A percentile compares a stretch with the other conserved stretches of the same genome.
These are phyloP conservation scores for Anastrepha ludens DNA, from an alignment of 1,140 invertebrate species.

Conservation along the genomic window DNA sequence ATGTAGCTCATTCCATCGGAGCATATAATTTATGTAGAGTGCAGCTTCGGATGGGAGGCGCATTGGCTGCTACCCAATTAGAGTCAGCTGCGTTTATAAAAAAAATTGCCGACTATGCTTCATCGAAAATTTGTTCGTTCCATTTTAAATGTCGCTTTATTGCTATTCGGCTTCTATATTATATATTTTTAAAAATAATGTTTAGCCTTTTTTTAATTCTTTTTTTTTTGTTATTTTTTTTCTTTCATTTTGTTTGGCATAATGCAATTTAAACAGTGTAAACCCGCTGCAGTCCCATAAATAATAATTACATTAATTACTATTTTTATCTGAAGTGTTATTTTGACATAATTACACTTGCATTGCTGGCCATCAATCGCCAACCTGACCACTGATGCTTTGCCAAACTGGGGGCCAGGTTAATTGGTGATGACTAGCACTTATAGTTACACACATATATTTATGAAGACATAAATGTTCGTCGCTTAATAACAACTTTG, in stretches of 20 bases:
- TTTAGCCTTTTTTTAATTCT: neutral
- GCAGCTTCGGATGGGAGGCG: neutral
- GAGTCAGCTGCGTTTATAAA: neutral
- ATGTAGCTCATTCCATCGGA: constrained; percentile 19
- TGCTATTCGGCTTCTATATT: constrained; percentile 2
- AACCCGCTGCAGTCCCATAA: constrained; percentile 22
- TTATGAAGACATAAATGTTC: constrained; percentile 70
- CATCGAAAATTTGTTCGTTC: constrained; percentile 3
- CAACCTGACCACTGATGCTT: constrained; percentile 59
- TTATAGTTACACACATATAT: constrained; percentile 56
- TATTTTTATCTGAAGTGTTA: constrained; percentile 55
- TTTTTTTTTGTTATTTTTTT: neutral
- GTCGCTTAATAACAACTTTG: constrained; percentile 12
- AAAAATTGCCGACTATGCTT: constrained; percentile 3
- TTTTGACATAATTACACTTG: constrained; percentile 54
- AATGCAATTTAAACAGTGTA: neutral
- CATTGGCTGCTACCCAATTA: constrained; percentile 17
- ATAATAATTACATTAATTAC: constrained; percentile 49
- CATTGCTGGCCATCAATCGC: constrained; percentile 56
- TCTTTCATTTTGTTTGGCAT: neutral
- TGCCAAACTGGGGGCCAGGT: neutral
- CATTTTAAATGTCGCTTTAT: constrained; percentile 40
- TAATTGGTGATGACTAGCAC: constrained; percentile 7
- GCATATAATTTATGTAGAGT: constrained; percentile 37
- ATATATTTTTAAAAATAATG: neutral